phyloP scores from a whole-genome alignment of 2,113 vertebrate genomes.

The Pomatostomus ruficeps region DNA sequence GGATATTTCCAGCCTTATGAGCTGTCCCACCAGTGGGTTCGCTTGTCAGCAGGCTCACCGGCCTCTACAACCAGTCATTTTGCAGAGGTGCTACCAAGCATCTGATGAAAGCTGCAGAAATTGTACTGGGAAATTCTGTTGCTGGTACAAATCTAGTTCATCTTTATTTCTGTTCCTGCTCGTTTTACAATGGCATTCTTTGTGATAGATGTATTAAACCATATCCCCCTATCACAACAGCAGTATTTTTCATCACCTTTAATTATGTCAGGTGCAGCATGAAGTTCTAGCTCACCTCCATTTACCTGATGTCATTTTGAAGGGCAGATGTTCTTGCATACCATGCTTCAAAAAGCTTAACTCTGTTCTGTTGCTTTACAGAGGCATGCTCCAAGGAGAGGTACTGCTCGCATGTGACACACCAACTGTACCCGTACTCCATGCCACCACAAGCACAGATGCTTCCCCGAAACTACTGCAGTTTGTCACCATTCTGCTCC shows the following conservation, averaged over 20 bases:
- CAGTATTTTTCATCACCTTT: constrained; percentile 31
- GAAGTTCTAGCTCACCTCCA: constrained; percentile 26
- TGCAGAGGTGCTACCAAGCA: background rate
- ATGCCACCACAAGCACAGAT: background rate
- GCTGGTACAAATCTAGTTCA: background rate
- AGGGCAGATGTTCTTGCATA: constrained; percentile 48
- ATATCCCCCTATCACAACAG: background rate
- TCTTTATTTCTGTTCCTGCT: background rate
- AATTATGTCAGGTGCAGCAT: constrained; percentile 35
- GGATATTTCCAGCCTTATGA: no score
- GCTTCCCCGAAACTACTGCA: background rate
- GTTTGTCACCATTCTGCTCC: constrained; percentile 32
- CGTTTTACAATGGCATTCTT: background rate
- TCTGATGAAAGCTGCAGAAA: constrained; percentile 46
- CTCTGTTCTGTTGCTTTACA: constrained; percentile 6
- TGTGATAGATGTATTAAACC: background rate
- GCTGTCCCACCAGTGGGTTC: no score
- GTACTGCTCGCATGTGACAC: background rate
- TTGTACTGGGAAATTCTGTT: background rate
- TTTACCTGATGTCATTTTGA: constrained; percentile 58
- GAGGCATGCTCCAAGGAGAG: background rate
- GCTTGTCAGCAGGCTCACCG: no score
- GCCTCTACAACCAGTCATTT: no score
- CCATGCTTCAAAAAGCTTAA: constrained; percentile 21
- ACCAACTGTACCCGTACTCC: background rate